phyloP scores from a whole-genome alignment of 2,113 vertebrate genomes.

The Platysternon megacephalum region DNA sequence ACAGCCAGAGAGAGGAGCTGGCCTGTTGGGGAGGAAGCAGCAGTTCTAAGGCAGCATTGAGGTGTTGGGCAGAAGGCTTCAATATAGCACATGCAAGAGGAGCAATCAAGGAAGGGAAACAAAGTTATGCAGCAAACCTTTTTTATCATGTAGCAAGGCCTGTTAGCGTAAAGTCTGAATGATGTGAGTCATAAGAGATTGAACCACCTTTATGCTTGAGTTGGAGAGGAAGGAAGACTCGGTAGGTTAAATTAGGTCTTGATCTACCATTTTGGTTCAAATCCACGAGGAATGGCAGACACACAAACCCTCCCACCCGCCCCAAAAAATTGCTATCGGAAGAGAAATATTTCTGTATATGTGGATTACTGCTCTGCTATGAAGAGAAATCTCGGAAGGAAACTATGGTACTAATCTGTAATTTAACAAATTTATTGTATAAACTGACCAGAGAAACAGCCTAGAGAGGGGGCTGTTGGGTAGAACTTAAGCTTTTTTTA shows the following conservation, averaged over 20 bases:
- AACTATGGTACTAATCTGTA: background rate
- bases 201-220: background rate
- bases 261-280: background rate
- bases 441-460: background rate
- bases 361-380: background rate
- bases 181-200: background rate
- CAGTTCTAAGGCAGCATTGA: background rate
- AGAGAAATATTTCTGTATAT: background rate
- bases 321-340: background rate
- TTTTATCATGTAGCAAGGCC: background rate
- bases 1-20: background rate
- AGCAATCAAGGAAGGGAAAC: background rate
- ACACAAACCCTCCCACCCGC: background rate
- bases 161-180: background rate
- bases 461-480: background rate
- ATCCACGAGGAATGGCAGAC: background rate
- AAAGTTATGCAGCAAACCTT: background rate
- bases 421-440: background rate
- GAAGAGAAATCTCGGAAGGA: background rate
- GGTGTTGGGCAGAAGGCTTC: background rate
- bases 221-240: background rate
- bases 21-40: background rate
- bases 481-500: background rate
- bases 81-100: background rate
- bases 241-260: background rate